Evolutionary conservation across 1,140 invertebrate species (phyloP), one percentile per base, ranked within the genome.

Genomic region (Lineus longissimus): DNA sequence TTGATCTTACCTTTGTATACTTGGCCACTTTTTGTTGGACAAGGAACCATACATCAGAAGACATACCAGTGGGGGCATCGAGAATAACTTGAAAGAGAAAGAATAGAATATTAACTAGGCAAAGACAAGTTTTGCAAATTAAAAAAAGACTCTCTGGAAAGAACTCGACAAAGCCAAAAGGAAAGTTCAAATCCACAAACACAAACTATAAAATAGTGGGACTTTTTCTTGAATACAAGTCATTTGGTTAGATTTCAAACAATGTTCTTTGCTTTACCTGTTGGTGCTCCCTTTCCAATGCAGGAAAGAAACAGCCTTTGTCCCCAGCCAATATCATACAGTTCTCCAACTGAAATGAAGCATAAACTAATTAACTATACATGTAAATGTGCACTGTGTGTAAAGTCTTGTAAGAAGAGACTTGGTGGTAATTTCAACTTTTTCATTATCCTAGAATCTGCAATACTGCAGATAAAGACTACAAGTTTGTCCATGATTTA

Each of bases 21-120:
- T 74, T 70, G 11, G 76, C 62, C 25, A 81, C 59, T 57, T 71
- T 67, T 15, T 70, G 69, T 61, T 66, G 66, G 1, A 80, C 66
- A 9, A 76, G 63, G 23, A 72, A 22, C 79, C 79, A 81, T 0
- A 75, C 73, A 73, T 81, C 80, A 23, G 80, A 81, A 27, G 68
- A 74, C 73, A 78, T 77, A 0, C 78, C 80, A 55, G 75, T 77
- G 9, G 80, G 80, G 4, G 77, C 70, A 71, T 81, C 80, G 27
- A 81, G 63, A 55, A 82, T 65, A 25, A 81, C 78, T 79, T 61
- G 4, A 73, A 70, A 17, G 31, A 65, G 25, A 59, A 55, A 61
- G 25, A 30, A 23, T 31, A 2, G 17, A 51, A 27, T 9, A 2
- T 51, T 61, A 11, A 29, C n/a, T n/a, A n/a, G n/a, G n/a, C n/a